Base-by-base conservation (phyloP, 2,888 invertebrate species). In the Ectobius pallidus region DNA sequence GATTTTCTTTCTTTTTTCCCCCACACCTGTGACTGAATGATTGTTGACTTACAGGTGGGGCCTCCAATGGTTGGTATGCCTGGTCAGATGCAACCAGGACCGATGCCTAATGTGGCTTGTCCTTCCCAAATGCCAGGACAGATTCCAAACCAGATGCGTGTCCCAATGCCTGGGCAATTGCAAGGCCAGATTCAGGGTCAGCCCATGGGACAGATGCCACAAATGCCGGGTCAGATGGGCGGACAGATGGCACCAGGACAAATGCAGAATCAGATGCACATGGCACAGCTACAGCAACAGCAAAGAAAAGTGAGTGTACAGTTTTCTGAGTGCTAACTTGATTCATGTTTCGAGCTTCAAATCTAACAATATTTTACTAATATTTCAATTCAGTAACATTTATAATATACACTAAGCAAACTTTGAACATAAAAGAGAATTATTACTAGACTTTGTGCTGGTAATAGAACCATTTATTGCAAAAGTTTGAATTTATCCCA, bases 191-290 rank as follows among this genome's bases (percentile, higher is more conserved):
- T 81, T 77, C 78, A 77, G 71, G 75, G 77, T 39, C 76, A 78
- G 55, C 76, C 86, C 84, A 77, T 85, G 84, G 78, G 76, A 71
- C 85, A 85, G 74, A 73, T 73, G 58, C 63, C 65, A 39, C 74
- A 70, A 20, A 78, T 79, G 83, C 84, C 84, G 68, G 84, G 84
- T 0, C 86, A 85, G 78, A 86, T 86, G 84, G 85, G 34, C 3
- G 65, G 55, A 11, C 70, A 70, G 44, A 69, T 73, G 63, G 6
- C 70, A 80, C 39, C 79, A 81, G 76, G 77, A 67, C 79, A 78
- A 22, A 81, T 83, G 78, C 83, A 81, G 74, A 76, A 78, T 34
- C 80, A 77, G 65, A 80, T 82, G 69, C 76, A 77, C 27, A 74
- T 76, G 70, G 55, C 72, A n/a, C 77, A 77, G 58, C 75, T 77